Base-by-base conservation (phyloP, 2,888 invertebrate genomes). In the Chydorus sphaericus region DNA sequence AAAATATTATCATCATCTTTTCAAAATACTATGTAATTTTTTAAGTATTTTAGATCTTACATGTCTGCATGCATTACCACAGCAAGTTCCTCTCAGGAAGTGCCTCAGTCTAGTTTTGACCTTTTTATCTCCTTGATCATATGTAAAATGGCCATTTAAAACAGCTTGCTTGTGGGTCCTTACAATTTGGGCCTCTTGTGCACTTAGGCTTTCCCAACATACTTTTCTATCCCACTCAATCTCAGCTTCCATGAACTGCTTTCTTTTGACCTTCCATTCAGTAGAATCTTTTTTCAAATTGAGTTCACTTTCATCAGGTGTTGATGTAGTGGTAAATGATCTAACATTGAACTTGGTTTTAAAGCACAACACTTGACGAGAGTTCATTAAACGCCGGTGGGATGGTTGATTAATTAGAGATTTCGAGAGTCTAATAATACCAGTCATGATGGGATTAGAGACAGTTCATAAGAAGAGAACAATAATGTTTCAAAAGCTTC, bases 11-110 rank as follows among this genome's bases (percentile, higher is more conserved):
- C n/a, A n/a, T 28, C 14, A 18, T 16, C n/a, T n/a, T 16, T 11
- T 28, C 10, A 49, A 23, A 31, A n/a, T n/a, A n/a, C n/a, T 39
- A 16, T 11, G 29, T 16, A 26, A 30, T 30, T 31, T n/a, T 23
- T 48, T 51, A 51, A 30, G 11, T 20, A 54, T 52, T n/a, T n/a
- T n/a, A n/a, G n/a, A n/a, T 61, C 62, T 60, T 60, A 62, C 63
- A 59, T 63, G 63, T 49, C 66, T 59, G 55, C 66, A 66, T 14
- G 65, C 66, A 51, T 62, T 63, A n/a, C 66, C 65, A 59, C 66
- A 66, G 57, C 66, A 66, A 8, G 60, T 57, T 7, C 63, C 64
- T 37, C 62, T 58, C 16, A 65, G 60, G 52, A 62, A 65, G 55
- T 66, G 65, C 8, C 63, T 59, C 38, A 64, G 59, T 48, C 66